phyloP scores from a whole-genome alignment of 2,888 invertebrate species.

The Drosophila neotestacea region DNA sequence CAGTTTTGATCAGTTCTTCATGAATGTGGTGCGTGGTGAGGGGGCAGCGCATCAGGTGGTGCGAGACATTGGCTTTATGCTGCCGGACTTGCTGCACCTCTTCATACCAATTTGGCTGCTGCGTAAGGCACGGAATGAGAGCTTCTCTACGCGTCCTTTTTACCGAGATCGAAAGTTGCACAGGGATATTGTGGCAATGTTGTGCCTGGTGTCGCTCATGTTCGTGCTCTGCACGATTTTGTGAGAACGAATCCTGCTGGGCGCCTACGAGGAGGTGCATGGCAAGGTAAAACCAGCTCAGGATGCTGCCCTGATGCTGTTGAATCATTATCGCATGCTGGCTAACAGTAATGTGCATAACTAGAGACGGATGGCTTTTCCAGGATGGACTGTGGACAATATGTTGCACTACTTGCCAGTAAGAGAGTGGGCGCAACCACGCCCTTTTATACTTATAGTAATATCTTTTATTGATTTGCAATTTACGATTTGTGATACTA shows the following conservation, averaged over 20 bases:
- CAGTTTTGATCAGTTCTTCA: conserved; percentile 88
- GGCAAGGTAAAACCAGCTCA: conserved; percentile 66
- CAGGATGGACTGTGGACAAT: conserved; percentile 57
- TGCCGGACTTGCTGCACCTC: conserved; percentile 88
- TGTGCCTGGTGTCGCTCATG: conserved; percentile 84
- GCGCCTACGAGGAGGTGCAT: conserved; percentile 60
- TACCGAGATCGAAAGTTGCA: conserved; percentile 84
- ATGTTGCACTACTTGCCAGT: conserved; percentile 51
- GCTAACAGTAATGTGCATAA: conserved; percentile 69
- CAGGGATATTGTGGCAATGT: conserved; percentile 83
- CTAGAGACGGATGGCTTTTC: conserved; percentile 23
- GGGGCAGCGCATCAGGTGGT: conserved; percentile 89
- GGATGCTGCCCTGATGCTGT: conserved; percentile 62
- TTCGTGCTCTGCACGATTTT: conserved; percentile 85
- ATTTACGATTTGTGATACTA: conserved; percentile 67
- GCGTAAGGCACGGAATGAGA: conserved; percentile 83
- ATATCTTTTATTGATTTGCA: conserved; percentile 36
- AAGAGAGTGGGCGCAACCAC: conserved; percentile 38
- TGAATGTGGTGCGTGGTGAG: conserved; percentile 88
- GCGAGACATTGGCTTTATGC: conserved; percentile 89
- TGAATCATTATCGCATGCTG: conserved; percentile 70
- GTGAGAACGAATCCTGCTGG: conserved; percentile 80
- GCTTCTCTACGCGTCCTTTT: conserved; percentile 83
- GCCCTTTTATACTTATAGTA: conserved; percentile 59
- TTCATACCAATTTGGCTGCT: conserved; percentile 87